Conservation (phyloP, 1,140 invertebrate genomes). For the Aplysia californica region DNA sequence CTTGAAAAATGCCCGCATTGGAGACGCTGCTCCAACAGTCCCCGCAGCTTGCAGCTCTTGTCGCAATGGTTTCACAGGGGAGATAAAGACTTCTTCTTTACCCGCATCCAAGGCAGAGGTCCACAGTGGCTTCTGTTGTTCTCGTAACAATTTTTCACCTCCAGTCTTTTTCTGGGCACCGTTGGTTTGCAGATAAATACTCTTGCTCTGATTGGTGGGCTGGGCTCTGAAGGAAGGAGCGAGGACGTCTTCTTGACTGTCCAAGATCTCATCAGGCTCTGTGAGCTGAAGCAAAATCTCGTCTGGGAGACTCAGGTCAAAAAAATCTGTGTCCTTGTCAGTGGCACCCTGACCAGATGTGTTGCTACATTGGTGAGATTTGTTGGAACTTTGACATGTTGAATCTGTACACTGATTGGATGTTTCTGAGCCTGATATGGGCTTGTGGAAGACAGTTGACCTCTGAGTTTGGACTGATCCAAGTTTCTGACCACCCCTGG, state of each 20-base stretch:
- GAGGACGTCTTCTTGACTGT: neutral
- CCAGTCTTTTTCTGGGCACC: too few species aligned
- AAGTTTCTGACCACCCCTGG: neutral
- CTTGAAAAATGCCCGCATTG: neutral
- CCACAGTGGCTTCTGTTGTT: neutral
- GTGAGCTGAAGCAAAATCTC: conserved; percentile 10
- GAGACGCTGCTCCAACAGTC: neutral
- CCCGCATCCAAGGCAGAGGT: neutral
- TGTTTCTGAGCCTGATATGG: neutral
- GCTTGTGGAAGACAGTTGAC: neutral
- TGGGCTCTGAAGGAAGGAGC: neutral
- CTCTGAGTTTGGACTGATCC: neutral
- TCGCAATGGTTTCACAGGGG: neutral
- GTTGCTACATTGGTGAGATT: too few species aligned
- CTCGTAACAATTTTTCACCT: too few species aligned
- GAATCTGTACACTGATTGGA: neutral
- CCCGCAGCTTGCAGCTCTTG: neutral
- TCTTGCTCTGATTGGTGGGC: neutral
- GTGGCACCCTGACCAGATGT: too few species aligned
- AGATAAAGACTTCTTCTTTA: neutral
- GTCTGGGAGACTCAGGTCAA: conserved; percentile 18
- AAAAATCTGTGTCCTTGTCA: neutral
- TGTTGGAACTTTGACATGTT: neutral
- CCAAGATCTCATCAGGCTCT: conserved; percentile 18
- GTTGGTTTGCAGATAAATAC: too few species aligned